Base-by-base conservation (phyloP, 1,140 invertebrate species). In the Gryon sp. region DNA sequence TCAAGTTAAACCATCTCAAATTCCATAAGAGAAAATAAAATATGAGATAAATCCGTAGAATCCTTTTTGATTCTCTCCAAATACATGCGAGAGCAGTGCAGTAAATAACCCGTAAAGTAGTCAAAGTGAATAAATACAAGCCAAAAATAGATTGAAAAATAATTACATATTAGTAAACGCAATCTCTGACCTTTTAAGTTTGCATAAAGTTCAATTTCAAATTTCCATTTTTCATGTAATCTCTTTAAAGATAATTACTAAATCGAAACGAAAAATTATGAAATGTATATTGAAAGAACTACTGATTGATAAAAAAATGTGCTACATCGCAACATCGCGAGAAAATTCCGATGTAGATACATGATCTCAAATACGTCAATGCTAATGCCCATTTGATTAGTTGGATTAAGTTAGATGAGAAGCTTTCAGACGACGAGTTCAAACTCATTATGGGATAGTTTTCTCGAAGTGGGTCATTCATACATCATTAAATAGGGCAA, bases 371-470 rank as follows among this genome's bases (percentile, higher is more conserved):
- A 45, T 46, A 55, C 55, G 62, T 66, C 40, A 48, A 55, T 46
- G 62, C 36, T 75, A 68, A 75, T 62, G 62, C 62, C 55, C 46
- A 20, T 60, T 75, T 66, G 72, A 75, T 75, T 68, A 75, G 62
- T 59, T 50, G 55, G 43, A 30, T 75, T 62, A 75, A 75, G 72
- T 68, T 75, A 46, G 41, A 68, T 50, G 48, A 65, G 55, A 40
- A 53, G 46, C 62, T 55, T 62, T 75, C 55, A 45, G 60, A 53
- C 43, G 62, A 52, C 36, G 62, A 75, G 55, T 62, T 66, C 38
- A 40, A 68, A 62, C 72, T 75, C 62, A 75, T 75, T 75, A 75
- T 48, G 46, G 46, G 34, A 45, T 45, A 68, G 53, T 75, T 75
- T 75, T 55, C 46, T 46, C 15, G 18, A 75, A 75, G 46, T 66